phyloP scores from a whole-genome alignment of 2,888 invertebrate species.

The Mythimna impura region DNA sequence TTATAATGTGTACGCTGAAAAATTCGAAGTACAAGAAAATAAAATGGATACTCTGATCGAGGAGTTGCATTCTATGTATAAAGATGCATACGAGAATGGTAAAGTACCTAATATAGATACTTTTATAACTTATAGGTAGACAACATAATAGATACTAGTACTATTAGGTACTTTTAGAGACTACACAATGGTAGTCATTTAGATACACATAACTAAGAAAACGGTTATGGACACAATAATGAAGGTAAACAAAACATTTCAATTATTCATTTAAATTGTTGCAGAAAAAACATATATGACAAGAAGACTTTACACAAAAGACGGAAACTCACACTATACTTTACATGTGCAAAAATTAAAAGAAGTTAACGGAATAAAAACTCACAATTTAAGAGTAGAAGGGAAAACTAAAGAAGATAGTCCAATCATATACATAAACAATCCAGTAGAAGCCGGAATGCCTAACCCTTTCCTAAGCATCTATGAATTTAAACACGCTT shows the following conservation, averaged over 20 bases:
- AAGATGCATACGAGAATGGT: constrained; percentile 71
- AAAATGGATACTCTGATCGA: constrained; percentile 62
- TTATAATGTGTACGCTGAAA: constrained; percentile 38
- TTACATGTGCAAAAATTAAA: constrained; percentile 80
- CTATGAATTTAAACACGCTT: constrained; percentile 77
- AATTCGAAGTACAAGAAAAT: constrained; percentile 10
- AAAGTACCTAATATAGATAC: constrained; percentile 6
- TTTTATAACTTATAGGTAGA: background rate
- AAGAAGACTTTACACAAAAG: constrained; percentile 69
- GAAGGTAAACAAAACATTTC: too few species aligned
- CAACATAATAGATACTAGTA: background rate
- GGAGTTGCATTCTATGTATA: constrained; percentile 71
- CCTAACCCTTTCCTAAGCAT: constrained; percentile 78
- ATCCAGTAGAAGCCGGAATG: constrained; percentile 82
- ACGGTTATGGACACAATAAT: too few species aligned
- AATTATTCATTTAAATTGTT: background rate
- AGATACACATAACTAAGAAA: too few species aligned
- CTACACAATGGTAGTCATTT: too few species aligned
- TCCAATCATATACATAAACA: constrained; percentile 80
- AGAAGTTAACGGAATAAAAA: constrained; percentile 82
- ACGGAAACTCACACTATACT: constrained; percentile 72
- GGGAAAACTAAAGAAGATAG: constrained; percentile 60
- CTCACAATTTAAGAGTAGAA: constrained; percentile 78
- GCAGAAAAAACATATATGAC: constrained; percentile 41
- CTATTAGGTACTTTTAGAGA: too few species aligned